Percentiles rank a stretch among this genome's conserved stretches.
These are phyloP conservation scores for Sycobia sp. DNA, from an alignment of 1,140 invertebrate species.

Conservation along the genomic window DNA sequence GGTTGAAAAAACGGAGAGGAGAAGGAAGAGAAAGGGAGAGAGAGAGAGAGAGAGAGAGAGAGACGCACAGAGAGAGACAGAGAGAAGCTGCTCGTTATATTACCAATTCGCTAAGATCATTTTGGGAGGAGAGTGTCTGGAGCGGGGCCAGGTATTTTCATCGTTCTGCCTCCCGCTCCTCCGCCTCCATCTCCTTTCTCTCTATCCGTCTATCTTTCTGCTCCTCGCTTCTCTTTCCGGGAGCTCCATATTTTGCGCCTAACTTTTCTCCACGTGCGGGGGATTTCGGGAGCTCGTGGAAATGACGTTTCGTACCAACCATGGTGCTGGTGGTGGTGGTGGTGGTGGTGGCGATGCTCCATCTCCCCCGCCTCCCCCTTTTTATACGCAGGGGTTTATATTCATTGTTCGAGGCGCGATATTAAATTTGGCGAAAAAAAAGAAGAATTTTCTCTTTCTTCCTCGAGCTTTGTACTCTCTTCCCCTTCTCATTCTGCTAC, in stretches of 20 bases:
- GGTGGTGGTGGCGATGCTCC: not conserved
- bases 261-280: constrained; percentile 17
- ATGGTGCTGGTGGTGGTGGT: not conserved
- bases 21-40: too few relatives aligned
- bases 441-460: not conserved
- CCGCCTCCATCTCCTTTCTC: too few relatives aligned
- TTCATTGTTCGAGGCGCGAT: constrained; percentile 25
- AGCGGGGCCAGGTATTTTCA: constrained; percentile 41
- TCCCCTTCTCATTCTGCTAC: too few relatives aligned
- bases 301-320: constrained; percentile 17
- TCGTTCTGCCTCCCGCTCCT: too few relatives aligned
- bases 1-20: too few relatives aligned
- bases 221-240: constrained; percentile 3
- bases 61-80: not conserved
- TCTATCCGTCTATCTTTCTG: too few relatives aligned
- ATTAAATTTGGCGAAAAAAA: constrained; percentile 9
- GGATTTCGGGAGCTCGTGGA: constrained; percentile 3
- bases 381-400: too few relatives aligned
- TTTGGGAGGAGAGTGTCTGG: constrained; percentile 27
- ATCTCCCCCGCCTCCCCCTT: not conserved
- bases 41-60: too few relatives aligned
- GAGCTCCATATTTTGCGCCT: constrained; percentile 23
- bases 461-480: not conserved
- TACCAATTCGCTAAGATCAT: constrained; percentile 43
- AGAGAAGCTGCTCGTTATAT: constrained; percentile 31